Evolutionary conservation across 2,888 invertebrate species (phyloP).

Genomic region (Cinara cedri): DNA sequence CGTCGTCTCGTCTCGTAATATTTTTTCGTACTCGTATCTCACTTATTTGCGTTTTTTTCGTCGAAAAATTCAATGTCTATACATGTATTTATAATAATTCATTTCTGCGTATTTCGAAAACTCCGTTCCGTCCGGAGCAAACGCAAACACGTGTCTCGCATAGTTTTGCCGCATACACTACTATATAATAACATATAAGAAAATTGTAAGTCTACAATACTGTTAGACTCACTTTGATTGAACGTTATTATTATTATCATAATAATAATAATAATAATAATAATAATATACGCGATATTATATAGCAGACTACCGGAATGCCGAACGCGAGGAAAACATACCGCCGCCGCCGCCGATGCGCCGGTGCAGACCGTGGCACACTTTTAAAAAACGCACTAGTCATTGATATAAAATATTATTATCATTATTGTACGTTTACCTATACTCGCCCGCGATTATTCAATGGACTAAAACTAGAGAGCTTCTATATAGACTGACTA

Average conservation of each 20-base stretch:
- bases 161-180: not conserved
- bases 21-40: no score
- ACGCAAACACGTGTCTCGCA: conserved; percentile 16
- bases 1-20: no score
- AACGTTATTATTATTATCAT: conserved; percentile 12
- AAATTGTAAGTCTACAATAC: no score
- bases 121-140: conserved; percentile 30
- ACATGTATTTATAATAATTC: no score
- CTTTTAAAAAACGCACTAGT: conserved; percentile 39
- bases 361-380: conserved; percentile 12
- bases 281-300: not conserved
- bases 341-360: no score
- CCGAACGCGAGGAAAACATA: conserved; percentile 38
- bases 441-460: no score
- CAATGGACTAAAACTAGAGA: no score
- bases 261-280: no score
- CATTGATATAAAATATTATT: conserved; percentile 12
- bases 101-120: not conserved
- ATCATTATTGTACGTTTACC: conserved; percentile 7
- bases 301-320: conserved; percentile 31
- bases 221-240: not conserved
- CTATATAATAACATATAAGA: not conserved
- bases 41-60: no score
- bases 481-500: conserved; percentile 28
- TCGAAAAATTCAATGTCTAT: no score